These are phyloP conservation scores for Anguilla marmorata DNA, from an alignment of 2,797 vertebrate species.

Conservation along the genomic window DNA sequence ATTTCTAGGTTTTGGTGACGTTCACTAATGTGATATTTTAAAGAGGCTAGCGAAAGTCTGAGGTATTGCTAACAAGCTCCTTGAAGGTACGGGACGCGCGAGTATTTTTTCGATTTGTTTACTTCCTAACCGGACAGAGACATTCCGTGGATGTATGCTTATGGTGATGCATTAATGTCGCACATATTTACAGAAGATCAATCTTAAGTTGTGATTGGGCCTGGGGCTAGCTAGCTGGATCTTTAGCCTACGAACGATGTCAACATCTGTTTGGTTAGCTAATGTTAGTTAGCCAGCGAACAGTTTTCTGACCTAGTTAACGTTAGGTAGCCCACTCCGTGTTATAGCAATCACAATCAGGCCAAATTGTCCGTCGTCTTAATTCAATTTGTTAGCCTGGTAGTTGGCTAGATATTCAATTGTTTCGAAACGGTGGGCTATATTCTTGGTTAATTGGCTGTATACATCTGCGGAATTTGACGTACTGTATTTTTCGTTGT, in stretches of 20 bases:
- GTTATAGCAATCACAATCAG: background rate
- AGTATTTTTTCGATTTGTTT: background rate
- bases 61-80: background rate
- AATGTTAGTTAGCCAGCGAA: background rate
- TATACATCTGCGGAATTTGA: background rate
- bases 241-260: background rate
- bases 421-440: background rate
- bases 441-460: background rate
- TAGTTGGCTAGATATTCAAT: conserved; percentile 14
- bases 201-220: background rate
- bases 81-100: background rate
- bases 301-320: background rate
- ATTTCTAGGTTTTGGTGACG: conserved; percentile 54
- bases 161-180: background rate
- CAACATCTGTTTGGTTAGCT: conserved; percentile 5
- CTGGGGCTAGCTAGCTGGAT: background rate
- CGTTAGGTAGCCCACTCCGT: background rate
- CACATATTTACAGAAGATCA: background rate
- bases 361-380: background rate
- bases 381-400: background rate
- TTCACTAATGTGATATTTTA: conserved; percentile 42
- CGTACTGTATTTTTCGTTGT: background rate
- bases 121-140: background rate
- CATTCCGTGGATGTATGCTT: background rate
- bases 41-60: background rate